Percentiles rank a stretch among this genome's conserved stretches.
Evolutionary conservation across 2,888 invertebrate genomes (phyloP).

Genomic region (Lathronympha strigana): DNA sequence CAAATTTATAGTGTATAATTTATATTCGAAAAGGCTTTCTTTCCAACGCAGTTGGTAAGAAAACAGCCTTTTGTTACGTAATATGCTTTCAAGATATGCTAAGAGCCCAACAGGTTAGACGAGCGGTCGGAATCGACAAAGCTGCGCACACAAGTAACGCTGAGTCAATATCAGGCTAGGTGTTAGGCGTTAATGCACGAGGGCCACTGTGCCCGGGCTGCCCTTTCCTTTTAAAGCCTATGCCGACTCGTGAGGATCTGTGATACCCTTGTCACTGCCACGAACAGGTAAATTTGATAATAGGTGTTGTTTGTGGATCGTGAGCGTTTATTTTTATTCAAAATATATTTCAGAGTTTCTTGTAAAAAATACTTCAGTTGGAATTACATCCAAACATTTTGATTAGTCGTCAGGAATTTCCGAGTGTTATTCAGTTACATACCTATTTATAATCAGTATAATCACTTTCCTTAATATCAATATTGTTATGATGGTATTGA

Average conservation of each 20-base stretch:
- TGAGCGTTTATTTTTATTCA: slow-evolving; percentile 12
- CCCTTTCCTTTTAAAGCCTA: slow-evolving; percentile 36
- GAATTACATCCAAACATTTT: no score
- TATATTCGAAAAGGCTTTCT: background rate
- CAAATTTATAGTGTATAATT: no score
- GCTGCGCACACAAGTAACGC: slow-evolving; percentile 69
- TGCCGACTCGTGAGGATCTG: slow-evolving; percentile 24
- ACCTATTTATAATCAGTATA: slow-evolving; percentile 2
- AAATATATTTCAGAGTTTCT: background rate
- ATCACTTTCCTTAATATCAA: slow-evolving; percentile 15
- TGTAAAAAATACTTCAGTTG: background rate
- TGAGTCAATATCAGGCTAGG: slow-evolving; percentile 67
- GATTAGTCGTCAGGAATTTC: background rate
- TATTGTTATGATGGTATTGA: slow-evolving; percentile 25
- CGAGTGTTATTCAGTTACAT: background rate
- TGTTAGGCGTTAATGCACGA: slow-evolving; percentile 72
- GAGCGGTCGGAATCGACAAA: slow-evolving; percentile 61
- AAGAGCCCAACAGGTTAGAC: slow-evolving; percentile 64
- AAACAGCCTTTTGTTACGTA: slow-evolving; percentile 47
- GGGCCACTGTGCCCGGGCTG: slow-evolving; percentile 52
- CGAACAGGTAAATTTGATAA: slow-evolving; percentile 34
- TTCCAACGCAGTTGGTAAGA: slow-evolving; percentile 13
- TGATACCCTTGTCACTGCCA: slow-evolving; percentile 41
- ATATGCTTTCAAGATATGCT: slow-evolving; percentile 51
- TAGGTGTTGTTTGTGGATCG: slow-evolving; percentile 21